Base-by-base conservation (phyloP, 2,797 vertebrate genomes). In the Rhincodon typus region DNA sequence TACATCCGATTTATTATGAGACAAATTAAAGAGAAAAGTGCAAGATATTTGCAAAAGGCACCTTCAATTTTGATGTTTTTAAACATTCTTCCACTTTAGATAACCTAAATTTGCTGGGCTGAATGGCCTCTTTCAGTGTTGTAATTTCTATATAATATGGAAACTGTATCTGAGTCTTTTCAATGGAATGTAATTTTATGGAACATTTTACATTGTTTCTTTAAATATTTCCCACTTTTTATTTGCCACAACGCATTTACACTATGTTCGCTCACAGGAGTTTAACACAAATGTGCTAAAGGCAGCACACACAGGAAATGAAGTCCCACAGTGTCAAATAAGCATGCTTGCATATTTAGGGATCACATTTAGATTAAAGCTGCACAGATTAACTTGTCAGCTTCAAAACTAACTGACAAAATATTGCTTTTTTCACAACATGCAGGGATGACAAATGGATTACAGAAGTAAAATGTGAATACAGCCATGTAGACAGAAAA, bases 371-470 rank as follows among this genome's bases (percentile, higher is more conserved):
- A 57, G 25, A 57, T 88, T 88, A 50, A 88, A 88, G 46, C 46
- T 57, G 50, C 50, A 88, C 86, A 57, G 25, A 88, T 53, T 88
- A 88, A 53, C 5, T 46, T 90, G 87, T 67, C 90, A 93, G 62
- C 19, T 93, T 93, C 62, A 69, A 84, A 93, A 42, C 62, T 67
- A 93, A 93, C 62, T 93, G 90, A 62, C 62, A 93, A 42, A 93
- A 50, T 93, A 67, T 93, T 93, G 34, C n/a, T 67, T 69, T 93
- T 21, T 93, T 69, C 90, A 93, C n/a, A 93, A 93, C 1, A 25
- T 4, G 12, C 7, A 93, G 8, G 30, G 57, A 17, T 91, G 34
- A 69, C 62, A 93, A 91, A 93, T 15, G 62, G 34, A 93, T 67
- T 67, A 23, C 90, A 42, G n/a, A 93, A 67, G 1, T 42, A 93